Percentiles rank a stretch among this genome's conserved stretches.
Evolutionary conservation across 2,888 invertebrate genomes (phyloP).

Genomic region (Trissoscelio sp.): DNA sequence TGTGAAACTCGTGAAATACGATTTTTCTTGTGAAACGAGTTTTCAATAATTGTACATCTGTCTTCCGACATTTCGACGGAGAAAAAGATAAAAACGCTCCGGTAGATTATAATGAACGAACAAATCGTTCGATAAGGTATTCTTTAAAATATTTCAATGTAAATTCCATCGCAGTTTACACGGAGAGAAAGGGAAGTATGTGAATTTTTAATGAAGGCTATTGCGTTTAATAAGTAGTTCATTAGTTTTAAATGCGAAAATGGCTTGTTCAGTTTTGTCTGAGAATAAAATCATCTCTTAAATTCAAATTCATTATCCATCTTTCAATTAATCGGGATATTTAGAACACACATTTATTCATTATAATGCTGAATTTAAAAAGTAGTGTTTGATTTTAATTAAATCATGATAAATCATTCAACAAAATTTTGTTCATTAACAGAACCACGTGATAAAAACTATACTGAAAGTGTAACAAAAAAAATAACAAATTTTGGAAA

Average conservation of each 20-base stretch:
- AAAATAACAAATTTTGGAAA: neutral
- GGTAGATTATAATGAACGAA: conserved; percentile 36
- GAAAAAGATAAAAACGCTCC: conserved; percentile 3
- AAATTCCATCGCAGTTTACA: conserved; percentile 24
- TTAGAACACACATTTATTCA: too few species aligned
- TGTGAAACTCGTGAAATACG: conserved; percentile 7
- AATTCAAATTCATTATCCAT: neutral
- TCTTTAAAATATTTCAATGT: conserved; percentile 33
- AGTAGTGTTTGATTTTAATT: too few species aligned
- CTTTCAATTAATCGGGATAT: neutral
- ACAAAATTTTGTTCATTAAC: too few species aligned
- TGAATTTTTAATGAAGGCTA: conserved; percentile 10
- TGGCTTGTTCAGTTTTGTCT: neutral
- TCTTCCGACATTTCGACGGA: conserved; percentile 11
- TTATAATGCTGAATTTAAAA: too few species aligned
- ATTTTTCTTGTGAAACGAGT: conserved; percentile 29
- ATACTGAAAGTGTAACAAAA: neutral
- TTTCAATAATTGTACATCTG: conserved; percentile 39
- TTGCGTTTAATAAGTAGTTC: conserved; percentile 2
- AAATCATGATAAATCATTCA: too few species aligned
- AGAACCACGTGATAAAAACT: too few species aligned
- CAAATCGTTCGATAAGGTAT: conserved; percentile 28
- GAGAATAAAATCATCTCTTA: neutral
- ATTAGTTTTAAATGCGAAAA: conserved; percentile 6
- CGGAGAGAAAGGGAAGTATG: neutral